A percentile compares a stretch with the other conserved stretches of the same genome.
phyloP scores from a whole-genome alignment of 2,797 vertebrate species.

The Geotrypetes seraphini region DNA sequence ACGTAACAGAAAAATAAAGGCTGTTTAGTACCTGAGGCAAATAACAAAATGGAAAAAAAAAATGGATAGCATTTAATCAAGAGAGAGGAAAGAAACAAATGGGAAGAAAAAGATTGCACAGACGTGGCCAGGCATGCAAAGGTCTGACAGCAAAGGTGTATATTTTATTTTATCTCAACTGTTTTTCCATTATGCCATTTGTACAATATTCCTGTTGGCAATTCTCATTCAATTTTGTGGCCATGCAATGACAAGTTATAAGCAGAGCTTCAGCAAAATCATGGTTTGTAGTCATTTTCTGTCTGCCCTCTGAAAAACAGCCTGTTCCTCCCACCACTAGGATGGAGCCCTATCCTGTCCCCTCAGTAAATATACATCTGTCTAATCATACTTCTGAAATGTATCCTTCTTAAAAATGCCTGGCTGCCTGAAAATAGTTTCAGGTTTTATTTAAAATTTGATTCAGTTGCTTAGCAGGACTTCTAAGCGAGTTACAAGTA shows the following conservation, averaged over 20 bases:
- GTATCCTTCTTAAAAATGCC: neutral
- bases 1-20: constrained; percentile 10
- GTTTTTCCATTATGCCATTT: too few species aligned
- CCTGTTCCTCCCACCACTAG: neutral
- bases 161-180: too few species aligned
- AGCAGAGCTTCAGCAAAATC: too few species aligned
- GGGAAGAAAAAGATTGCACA: constrained; percentile 14
- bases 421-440: too few species aligned
- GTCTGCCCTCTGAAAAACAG: neutral
- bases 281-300: neutral
- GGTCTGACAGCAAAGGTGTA: constrained; percentile 9
- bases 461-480: too few species aligned
- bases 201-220: too few species aligned
- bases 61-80: constrained; percentile 20
- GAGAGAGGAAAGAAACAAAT: neutral
- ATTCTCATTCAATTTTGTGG: too few species aligned
- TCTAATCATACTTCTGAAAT: neutral
- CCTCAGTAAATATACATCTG: neutral
- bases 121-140: constrained; percentile 16
- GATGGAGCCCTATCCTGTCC: too few species aligned
- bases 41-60: constrained; percentile 8
- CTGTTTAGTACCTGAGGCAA: constrained; percentile 21
- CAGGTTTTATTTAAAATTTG: too few species aligned
- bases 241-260: too few species aligned
- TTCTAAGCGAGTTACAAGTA: too few species aligned